Base-by-base conservation (phyloP, 2,113 vertebrate species). In the Hipposideros armiger region DNA sequence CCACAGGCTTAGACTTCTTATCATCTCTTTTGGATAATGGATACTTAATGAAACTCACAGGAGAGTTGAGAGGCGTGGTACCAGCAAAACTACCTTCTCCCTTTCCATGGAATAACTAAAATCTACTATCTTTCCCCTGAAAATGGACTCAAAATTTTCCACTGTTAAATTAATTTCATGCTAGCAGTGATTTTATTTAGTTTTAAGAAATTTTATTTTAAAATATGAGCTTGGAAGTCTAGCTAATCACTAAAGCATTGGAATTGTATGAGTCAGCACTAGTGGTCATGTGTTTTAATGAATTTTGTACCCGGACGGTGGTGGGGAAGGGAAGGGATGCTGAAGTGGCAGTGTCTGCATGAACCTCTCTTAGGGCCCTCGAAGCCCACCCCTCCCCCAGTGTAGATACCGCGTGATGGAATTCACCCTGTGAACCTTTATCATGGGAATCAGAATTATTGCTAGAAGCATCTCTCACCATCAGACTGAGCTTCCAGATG, bases 141-240 rank as follows among this genome's bases (percentile, higher is more conserved):
- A 86, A 89, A 70, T 69, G 2, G 22, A 87, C 69, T 82, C 16
- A 26, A 45, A 87, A 62, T 2, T 62, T 62, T 93, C n/a, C 26
- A 56, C 36, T 86, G 45, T 89, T 92, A 54, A 58, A n/a, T 84
- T 62, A 17, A 78, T 76, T 93, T 73, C 45, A 56, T 86, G n/a
- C 24, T 90, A 87, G 22, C 40, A 58, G 47, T 93, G 15, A 36
- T 89, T 94, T 85, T 40, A 72, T 81, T 87, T 95, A 78, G 40
- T 64, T 70, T 93, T 9, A 64, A 89, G 36, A 77, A 77, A 77
- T 82, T 54, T 83, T 87, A 64, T 60, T 70, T 82, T 92, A 90
- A 90, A 93, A 76, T 77, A 74, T 16, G 54, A 80, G n/a, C 64
- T 30, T 58, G 32, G 52, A 42, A n/a, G 58, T 24, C 86, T 85